Evolutionary conservation across 1,140 invertebrate species (phyloP), one percentile per base, ranked within the genome.

Genomic region (Bombus terrestris): DNA sequence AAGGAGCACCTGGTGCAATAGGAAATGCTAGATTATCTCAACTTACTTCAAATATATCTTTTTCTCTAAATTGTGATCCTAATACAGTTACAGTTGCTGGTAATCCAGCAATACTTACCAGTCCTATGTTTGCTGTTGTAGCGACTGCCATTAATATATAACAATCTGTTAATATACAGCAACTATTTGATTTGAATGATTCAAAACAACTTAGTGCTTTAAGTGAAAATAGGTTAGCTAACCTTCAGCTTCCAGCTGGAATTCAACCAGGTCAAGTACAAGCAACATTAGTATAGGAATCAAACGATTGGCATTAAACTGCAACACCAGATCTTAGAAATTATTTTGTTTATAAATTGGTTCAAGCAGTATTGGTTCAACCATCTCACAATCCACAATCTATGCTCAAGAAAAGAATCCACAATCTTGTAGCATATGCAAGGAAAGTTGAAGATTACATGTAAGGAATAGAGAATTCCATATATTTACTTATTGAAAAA

Each of bases 401-500:
- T 3, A 97, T 99, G 96, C 96, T 98, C 83, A 99, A 99, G 93
- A 98, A 98, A 93, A 96, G 99, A 91, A 99, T 99, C 98, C 98
- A 98, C 92, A 99, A 99, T 96, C 96, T 99, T 74, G 98, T 99
- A 6, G 97, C 98, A 0, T 99, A 99, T 95, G 99, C 99, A 59
- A 96, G 98, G 87, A 99, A 99, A 96, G 99, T 99, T 2, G 99
- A 99, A 95, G 98, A 98, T 83, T 99, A 99, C 92, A 99, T 99
- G 99, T 99, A 99, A 94, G 99, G 99, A 95, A 98, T 98, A 96
- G 99, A 99, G 0, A 99, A 99, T 92, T 99, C 98, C 35, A 96
- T 98, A 92, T 99, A 99, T 94, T 94, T 99, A 72, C 95, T 99
- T 35, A 99, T 99, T 0, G 99, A 99, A 93, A 99, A 99, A 95